A percentile compares a stretch with the other conserved stretches of the same genome.
phyloP scores from a whole-genome alignment of 2,113 vertebrate genomes.

The Pelvicachromis taeniatus region DNA sequence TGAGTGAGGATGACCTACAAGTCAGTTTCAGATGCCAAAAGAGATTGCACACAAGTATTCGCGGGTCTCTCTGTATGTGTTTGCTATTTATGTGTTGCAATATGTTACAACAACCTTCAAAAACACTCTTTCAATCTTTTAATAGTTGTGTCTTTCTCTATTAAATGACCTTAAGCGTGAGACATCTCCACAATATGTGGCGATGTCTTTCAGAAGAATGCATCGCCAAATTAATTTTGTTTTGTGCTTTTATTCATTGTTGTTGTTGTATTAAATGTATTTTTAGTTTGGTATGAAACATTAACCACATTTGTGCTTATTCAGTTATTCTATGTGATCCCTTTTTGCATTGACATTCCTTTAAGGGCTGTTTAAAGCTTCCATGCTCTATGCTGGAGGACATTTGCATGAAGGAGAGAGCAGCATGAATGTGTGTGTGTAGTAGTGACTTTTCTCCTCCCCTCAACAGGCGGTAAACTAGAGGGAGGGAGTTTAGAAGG shows the following conservation, averaged over 20 bases:
- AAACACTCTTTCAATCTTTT: not conserved
- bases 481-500: constrained; percentile 49
- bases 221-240: not conserved
- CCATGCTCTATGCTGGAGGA: no score
- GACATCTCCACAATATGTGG: not conserved
- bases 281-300: not conserved
- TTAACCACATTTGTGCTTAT: not conserved
- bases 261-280: fast-evolving
- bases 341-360: not conserved
- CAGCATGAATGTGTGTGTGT: not conserved
- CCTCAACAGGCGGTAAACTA: not conserved
- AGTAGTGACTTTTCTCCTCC: constrained; percentile 23
- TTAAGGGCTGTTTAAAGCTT: not conserved
- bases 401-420: not conserved
- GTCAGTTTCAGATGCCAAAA: not conserved
- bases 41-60: no score
- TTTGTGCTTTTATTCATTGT: not conserved
- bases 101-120: fast-evolving
- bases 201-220: not conserved
- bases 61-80: no score
- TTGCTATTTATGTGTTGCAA: no score
- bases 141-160: not conserved
- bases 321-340: not conserved
- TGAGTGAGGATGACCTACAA: not conserved
- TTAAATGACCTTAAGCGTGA: not conserved